Evolutionary conservation across 2,113 vertebrate species (phyloP).

Genomic region (Sarotherodon lohbergeri): DNA sequence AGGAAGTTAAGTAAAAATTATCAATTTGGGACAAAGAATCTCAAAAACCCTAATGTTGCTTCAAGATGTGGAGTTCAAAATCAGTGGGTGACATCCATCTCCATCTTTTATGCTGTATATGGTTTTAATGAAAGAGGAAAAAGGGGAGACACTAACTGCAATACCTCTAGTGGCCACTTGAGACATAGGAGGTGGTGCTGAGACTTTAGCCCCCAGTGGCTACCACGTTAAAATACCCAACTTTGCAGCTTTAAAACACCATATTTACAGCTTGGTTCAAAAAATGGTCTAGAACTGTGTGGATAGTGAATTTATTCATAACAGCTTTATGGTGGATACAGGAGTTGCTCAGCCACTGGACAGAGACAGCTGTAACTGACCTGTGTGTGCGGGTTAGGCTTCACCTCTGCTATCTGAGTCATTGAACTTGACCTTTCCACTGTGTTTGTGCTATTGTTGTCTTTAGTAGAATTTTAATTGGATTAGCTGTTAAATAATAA

Average conservation of each 20-base stretch:
- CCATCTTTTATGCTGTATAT: background rate
- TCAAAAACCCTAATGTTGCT: background rate
- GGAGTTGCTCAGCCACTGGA: accelerated
- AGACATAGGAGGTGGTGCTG: background rate
- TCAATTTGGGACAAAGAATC: background rate
- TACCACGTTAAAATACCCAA: background rate
- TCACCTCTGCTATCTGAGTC: background rate
- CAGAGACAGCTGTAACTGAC: background rate
- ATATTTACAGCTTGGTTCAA: background rate
- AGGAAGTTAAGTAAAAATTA: background rate
- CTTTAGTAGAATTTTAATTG: background rate
- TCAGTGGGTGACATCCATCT: background rate
- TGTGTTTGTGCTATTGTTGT: background rate
- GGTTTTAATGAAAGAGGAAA: background rate
- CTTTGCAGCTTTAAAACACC: background rate
- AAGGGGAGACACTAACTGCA: background rate
- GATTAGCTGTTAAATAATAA: background rate
- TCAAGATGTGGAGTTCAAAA: background rate
- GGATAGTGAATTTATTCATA: background rate
- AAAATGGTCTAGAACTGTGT: background rate
- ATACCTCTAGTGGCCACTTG: background rate
- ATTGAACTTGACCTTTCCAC: background rate
- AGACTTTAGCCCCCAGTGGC: background rate
- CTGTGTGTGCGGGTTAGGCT: background rate
- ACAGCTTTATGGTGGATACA: background rate